Conservation (phyloP, 2,113 vertebrate species). For the Carassius gibelio region DNA sequence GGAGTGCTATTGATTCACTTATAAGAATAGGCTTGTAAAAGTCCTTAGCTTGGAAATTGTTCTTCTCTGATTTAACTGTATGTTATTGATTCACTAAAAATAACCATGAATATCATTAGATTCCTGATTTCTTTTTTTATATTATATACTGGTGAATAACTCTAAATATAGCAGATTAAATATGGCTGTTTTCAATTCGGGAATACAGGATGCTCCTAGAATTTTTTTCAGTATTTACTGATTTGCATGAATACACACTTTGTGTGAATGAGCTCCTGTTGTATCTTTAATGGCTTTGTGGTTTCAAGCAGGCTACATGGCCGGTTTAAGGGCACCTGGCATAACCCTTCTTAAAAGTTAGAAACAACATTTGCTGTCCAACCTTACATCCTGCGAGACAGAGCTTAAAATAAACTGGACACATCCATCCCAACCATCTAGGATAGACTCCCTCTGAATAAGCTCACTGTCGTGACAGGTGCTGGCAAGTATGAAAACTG, state of each 20-base stretch:
- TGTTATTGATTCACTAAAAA: neutral
- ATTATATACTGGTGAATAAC: neutral
- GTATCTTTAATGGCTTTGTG: neutral
- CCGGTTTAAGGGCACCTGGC: neutral
- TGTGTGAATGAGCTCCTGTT: constrained; percentile 30
- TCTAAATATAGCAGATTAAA: neutral
- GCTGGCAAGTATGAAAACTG: neutral
- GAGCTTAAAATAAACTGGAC: constrained; percentile 16
- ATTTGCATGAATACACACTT: constrained; percentile 34
- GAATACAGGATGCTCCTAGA: neutral
- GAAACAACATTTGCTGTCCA: constrained; percentile 29
- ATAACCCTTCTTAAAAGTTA: neutral
- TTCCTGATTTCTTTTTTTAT: neutral
- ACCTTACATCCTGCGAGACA: neutral
- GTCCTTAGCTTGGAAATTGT: neutral
- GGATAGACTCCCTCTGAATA: constrained; percentile 26
- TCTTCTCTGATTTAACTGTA: neutral
- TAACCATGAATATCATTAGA: neutral
- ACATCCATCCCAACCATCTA: neutral
- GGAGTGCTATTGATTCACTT: neutral
- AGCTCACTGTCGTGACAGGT: constrained; percentile 1
- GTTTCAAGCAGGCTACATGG: neutral
- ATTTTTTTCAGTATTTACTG: constrained; percentile 18
- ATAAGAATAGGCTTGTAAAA: too few species aligned
- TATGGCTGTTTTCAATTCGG: constrained; percentile 7